Conservation (phyloP, 1,140 invertebrate genomes). For the Diorhabda sublineata region DNA sequence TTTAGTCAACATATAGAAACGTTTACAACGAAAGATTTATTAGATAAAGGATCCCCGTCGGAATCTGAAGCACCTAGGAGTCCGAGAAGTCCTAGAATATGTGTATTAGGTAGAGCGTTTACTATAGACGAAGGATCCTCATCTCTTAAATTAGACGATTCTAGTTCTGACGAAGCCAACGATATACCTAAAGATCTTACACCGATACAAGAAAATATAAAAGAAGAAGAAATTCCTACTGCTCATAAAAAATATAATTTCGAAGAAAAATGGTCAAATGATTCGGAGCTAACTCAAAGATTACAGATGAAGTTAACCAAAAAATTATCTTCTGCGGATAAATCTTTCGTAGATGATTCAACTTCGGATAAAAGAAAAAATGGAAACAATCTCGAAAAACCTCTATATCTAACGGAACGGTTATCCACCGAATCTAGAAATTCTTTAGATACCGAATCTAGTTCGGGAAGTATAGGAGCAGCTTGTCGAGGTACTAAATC, state of each 20-base stretch:
- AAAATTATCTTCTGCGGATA: constrained; percentile 43
- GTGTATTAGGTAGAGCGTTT: constrained; percentile 43
- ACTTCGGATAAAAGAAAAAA: constrained; percentile 34
- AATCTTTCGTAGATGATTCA: constrained; percentile 44
- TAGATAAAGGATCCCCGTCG: constrained; percentile 39
- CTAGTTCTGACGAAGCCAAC: constrained; percentile 42
- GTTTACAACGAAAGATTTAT: constrained; percentile 42
- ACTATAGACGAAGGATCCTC: constrained; percentile 44
- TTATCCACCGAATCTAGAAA: constrained; percentile 58
- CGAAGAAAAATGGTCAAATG: constrained; percentile 47
- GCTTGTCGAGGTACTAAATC: constrained; percentile 55
- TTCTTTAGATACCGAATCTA: constrained; percentile 66
- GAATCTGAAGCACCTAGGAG: constrained; percentile 43
- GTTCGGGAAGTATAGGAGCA: constrained; percentile 65
- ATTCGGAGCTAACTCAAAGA: constrained; percentile 43
- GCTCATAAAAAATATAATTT: constrained; percentile 44
- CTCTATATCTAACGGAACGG: constrained; percentile 38
- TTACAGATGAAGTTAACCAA: constrained; percentile 43
- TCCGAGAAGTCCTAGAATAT: constrained; percentile 43
- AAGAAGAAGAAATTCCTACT: constrained; percentile 27
- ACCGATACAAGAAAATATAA: constrained; percentile 33
- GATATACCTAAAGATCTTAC: constrained; percentile 41
- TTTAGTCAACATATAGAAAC: constrained; percentile 69
- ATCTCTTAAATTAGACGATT: constrained; percentile 37
- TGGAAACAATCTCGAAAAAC: constrained; percentile 34